Evolutionary conservation across 1,140 invertebrate species (phyloP).

Genomic region (Hyles euphorbiae): DNA sequence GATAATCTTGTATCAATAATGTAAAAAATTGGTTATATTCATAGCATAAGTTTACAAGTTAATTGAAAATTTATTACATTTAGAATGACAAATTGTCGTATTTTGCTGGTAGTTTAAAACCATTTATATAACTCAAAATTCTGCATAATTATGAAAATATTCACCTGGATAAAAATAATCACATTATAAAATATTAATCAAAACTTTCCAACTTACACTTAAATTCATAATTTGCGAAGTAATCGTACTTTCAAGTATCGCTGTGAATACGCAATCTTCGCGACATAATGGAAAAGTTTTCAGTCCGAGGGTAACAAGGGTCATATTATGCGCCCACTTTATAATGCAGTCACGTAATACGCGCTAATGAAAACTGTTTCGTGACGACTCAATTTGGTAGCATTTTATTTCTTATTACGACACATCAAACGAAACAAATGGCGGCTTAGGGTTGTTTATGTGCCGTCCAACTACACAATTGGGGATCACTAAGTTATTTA

Average conservation of each 20-base stretch:
- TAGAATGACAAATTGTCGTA: too few species aligned
- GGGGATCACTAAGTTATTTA: too few species aligned
- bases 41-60: too few species aligned
- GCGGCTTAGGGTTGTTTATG: conserved; percentile 14
- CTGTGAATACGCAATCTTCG: conserved; percentile 29
- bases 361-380: conserved; percentile 58
- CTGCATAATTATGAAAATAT: too few species aligned
- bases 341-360: conserved; percentile 53
- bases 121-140: too few species aligned
- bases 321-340: conserved; percentile 33
- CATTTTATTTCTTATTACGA: conserved; percentile 28
- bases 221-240: conserved; percentile 5
- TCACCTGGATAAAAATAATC: too few species aligned
- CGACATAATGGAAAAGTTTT: conserved; percentile 49
- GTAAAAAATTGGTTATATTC: too few species aligned
- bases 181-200: too few species aligned
- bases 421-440: conserved; percentile 24
- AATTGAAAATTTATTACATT: too few species aligned
- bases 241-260: conserved; percentile 12
- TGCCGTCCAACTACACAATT: not conserved
- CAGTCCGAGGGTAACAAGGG: conserved; percentile 24
- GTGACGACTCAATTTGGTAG: conserved; percentile 35
- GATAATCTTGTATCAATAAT: too few species aligned
- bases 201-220: not conserved
- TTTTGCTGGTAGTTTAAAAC: too few species aligned